Percentiles rank a stretch among this genome's conserved stretches.
phyloP scores from a whole-genome alignment of 2,888 invertebrate species.

The Ischnus inquisitorius region DNA sequence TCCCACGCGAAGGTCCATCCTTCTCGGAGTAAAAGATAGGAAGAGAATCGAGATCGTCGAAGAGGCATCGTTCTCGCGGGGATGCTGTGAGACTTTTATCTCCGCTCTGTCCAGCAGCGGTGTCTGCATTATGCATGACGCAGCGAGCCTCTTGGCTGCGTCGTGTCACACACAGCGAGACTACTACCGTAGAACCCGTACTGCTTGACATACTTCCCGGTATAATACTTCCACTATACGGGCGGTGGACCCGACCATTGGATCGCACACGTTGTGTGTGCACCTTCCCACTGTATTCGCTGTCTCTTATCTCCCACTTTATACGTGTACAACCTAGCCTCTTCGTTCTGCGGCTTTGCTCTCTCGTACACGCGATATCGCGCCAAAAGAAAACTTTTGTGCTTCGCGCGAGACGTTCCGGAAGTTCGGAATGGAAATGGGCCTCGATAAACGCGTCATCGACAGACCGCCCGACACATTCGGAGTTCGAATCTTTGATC shows the following conservation, averaged over 20 bases:
- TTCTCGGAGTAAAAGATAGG: not conserved
- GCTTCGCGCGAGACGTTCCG: not conserved
- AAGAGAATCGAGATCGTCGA: conserved; percentile 23
- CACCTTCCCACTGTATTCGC: conserved; percentile 37
- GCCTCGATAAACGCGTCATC: conserved; percentile 7
- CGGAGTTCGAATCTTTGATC: not conserved
- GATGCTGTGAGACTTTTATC: conserved; percentile 56
- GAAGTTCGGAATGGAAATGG: not conserved
- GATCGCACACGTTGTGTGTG: conserved; percentile 45
- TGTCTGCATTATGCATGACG: conserved; percentile 77
- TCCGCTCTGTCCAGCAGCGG: conserved; percentile 61
- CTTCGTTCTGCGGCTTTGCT: not conserved
- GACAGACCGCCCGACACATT: not conserved
- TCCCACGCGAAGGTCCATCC: conserved; percentile 29
- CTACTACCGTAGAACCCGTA: conserved; percentile 47
- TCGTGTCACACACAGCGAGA: conserved; percentile 63
- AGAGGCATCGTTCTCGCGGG: conserved; percentile 51
- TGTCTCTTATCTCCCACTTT: conserved; percentile 4
- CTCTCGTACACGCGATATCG: conserved; percentile 20
- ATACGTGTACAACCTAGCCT: not conserved
- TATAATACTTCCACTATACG: conserved; percentile 19
- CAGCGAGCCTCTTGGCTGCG: conserved; percentile 71
- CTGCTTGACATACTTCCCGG: conserved; percentile 68
- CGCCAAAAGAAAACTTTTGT: conserved; percentile 30
- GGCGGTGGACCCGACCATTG: conserved; percentile 8